A percentile compares a stretch with the other conserved stretches of the same genome.
These are phyloP conservation scores for Xenus cinereus DNA, from an alignment of 2,113 vertebrate genomes.

Conservation along the genomic window DNA sequence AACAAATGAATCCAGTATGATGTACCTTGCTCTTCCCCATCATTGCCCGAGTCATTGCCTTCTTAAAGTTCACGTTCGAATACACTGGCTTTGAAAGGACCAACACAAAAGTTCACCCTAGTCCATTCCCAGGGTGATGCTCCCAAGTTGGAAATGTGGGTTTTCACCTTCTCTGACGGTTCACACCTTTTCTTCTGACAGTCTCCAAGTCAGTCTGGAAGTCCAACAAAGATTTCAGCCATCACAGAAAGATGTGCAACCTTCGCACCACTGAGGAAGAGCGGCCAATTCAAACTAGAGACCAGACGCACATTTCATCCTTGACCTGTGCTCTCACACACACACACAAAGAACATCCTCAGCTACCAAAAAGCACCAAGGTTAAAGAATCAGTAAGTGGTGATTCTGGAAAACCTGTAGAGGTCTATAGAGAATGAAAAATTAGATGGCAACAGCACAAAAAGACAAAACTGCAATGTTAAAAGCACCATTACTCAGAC, in stretches of 20 bases:
- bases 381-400: neutral
- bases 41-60: neutral
- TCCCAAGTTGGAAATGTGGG: neutral
- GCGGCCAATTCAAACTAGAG: neutral
- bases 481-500: neutral
- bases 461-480: neutral
- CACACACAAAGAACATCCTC: neutral
- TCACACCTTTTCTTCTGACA: neutral
- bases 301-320: neutral
- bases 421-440: neutral
- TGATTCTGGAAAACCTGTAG: neutral
- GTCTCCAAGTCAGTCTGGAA: neutral
- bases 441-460: neutral
- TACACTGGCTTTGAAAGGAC: neutral
- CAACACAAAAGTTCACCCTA: neutral
- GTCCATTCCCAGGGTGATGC: neutral
- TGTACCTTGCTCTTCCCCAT: neutral
- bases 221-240: neutral
- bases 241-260: fast-evolving
- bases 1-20: neutral
- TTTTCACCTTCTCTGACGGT: neutral
- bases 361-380: neutral
- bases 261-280: fast-evolving
- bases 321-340: neutral
- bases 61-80: neutral